Evolutionary conservation across 2,113 vertebrate genomes (phyloP).

Genomic region (Otolemur garnettii): DNA sequence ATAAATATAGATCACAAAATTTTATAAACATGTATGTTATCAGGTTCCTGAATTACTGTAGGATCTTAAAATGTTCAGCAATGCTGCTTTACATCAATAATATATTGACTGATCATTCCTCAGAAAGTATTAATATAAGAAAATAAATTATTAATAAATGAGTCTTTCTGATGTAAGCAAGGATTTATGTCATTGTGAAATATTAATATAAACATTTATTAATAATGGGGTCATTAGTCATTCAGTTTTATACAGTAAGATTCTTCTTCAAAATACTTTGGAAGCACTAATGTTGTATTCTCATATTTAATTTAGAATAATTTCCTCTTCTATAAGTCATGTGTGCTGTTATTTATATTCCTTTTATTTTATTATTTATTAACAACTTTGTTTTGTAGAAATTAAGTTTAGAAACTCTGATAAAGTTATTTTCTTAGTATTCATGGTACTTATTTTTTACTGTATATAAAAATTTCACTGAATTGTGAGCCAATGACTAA

Average conservation of each 20-base stretch:
- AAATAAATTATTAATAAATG: background rate
- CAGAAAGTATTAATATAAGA: background rate
- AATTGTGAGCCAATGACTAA: background rate
- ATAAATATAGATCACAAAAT: background rate
- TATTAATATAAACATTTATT: constrained; percentile 23
- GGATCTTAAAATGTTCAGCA: background rate
- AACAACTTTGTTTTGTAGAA: background rate
- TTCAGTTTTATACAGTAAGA: background rate
- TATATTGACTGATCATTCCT: background rate
- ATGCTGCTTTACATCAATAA: background rate
- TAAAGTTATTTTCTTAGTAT: background rate
- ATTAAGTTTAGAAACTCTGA: background rate
- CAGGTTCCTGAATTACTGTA: background rate
- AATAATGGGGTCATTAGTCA: background rate
- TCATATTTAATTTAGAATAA: constrained; percentile 42
- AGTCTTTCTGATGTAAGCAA: background rate
- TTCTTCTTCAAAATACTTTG: constrained; percentile 15
- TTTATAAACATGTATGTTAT: background rate
- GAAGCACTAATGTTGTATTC: background rate
- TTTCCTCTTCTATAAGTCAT: background rate
- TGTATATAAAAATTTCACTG: background rate
- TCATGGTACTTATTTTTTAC: background rate
- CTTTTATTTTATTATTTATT: constrained; percentile 17
- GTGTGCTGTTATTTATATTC: background rate
- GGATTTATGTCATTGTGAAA: background rate